Percentiles rank a stretch among this genome's conserved stretches.
Evolutionary conservation across 2,888 invertebrate species (phyloP).

Genomic region (Nephrotoma appendiculata): DNA sequence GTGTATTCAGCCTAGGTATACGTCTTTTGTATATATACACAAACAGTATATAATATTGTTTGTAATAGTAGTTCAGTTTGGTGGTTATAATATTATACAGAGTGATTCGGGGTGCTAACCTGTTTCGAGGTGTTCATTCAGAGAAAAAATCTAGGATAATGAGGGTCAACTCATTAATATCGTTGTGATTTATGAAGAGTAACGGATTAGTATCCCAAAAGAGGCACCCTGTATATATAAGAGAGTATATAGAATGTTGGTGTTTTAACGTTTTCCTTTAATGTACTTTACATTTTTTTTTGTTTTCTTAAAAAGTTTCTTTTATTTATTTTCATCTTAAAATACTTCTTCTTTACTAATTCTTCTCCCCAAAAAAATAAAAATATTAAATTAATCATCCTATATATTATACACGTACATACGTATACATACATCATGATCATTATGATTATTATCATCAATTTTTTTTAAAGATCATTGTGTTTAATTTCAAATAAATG

Average conservation of each 20-base stretch:
- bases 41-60: not conserved
- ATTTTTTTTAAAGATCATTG: not conserved
- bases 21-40: not conserved
- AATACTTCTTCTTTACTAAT: not conserved
- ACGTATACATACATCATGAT: not conserved
- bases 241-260: not conserved
- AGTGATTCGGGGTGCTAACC: too few species aligned
- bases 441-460: not conserved
- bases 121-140: too few species aligned
- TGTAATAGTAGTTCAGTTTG: not conserved
- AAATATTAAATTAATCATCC: not conserved
- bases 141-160: too few species aligned
- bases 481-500: not conserved
- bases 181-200: too few species aligned
- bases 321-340: not conserved
- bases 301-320: not conserved
- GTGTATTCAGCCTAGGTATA: not conserved
- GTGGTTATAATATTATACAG: not conserved
- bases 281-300: not conserved
- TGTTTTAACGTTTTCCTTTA: not conserved
- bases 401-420: not conserved
- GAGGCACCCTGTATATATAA: not conserved
- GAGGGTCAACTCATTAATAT: too few species aligned
- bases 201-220: too few species aligned
- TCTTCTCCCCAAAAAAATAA: not conserved